Evolutionary conservation across 2,797 vertebrate genomes (phyloP), one percentile per base, ranked within the genome.

Genomic region (Sebastes melanostomus): DNA sequence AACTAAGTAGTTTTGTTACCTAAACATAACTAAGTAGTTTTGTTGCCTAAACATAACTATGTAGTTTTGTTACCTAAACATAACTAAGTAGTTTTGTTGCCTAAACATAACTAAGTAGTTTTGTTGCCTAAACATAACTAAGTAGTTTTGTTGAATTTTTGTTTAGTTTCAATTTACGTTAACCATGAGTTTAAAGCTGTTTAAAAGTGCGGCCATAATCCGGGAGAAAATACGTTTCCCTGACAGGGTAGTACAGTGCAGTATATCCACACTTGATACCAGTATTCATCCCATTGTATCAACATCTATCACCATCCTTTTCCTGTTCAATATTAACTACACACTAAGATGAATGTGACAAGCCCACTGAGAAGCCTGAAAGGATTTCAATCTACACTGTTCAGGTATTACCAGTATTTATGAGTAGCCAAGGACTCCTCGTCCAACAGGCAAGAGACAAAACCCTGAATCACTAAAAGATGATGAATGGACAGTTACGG

Each of bases 321-420:
- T 59, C 71, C 55, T 76, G 34, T 54, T 83, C 34, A 78, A 12
- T 63, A 78, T 79, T 56, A 81, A 84, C 65, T 52, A 36, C 46
- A 27, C 32, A 55, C 50, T 8, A 25, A 75, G 82, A 90, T 62
- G 36, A 81, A 81, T 84, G 77, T 30, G 75, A 83, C 38, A 42
- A 38, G 60, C 34, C 29, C 10, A 8, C 61, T 65, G 74, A 72
- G 65, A 84, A 72, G 74, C 42, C 50, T 80, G 60, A 69, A 65
- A 82, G 71, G 66, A 72, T 79, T 83, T 80, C 54, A 82, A 56
- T 81, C 67, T 32, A 52, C 73, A 59, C 59, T 66, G 32, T 29
- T 78, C 61, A 73, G 63, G 80, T 83, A 36, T 83, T 69, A 70
- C 24, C 36, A 32, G 65, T 70, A 80, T 89, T 88, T 80, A 84